Percentiles rank a stretch among this genome's conserved stretches.
These are phyloP conservation scores for Catocala nupta DNA, from an alignment of 2,888 invertebrate genomes.

Conservation along the genomic window DNA sequence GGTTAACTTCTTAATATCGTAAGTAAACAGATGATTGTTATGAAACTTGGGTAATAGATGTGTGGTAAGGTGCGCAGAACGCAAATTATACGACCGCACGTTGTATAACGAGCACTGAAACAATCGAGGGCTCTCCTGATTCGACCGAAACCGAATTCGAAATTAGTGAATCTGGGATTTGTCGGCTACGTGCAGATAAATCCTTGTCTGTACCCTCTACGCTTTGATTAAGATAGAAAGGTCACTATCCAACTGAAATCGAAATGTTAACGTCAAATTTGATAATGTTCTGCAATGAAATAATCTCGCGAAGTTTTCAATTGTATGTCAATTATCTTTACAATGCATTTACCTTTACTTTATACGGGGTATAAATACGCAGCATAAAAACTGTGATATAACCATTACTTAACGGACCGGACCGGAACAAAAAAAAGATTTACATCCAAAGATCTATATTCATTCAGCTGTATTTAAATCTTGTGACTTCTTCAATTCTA, in stretches of 20 bases:
- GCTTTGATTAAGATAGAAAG: constrained; percentile 43
- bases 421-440: too few species aligned
- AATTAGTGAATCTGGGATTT: constrained; percentile 33
- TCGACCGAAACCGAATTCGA: constrained; percentile 27
- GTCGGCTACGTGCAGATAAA: constrained; percentile 27
- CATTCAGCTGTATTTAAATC: too few species aligned
- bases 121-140: constrained; percentile 14
- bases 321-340: too few species aligned
- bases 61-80: not conserved
- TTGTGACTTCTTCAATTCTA: too few species aligned
- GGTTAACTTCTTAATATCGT: constrained; percentile 12
- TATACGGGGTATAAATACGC: too few species aligned
- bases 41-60: constrained; percentile 22
- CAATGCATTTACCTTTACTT: too few species aligned
- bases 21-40: constrained; percentile 20
- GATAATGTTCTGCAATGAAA: not conserved
- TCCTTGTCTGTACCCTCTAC: constrained; percentile 12
- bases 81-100: not conserved
- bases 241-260: constrained; percentile 12
- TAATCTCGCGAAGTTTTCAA: not conserved
- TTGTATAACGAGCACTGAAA: not conserved
- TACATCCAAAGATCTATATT: too few species aligned
- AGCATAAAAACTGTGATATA: too few species aligned
- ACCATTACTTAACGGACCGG: too few species aligned
- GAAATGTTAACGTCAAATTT: constrained; percentile 1